A percentile compares a stretch with the other conserved stretches of the same genome.
phyloP scores from a whole-genome alignment of 1,140 invertebrate species.

The Pogonomyrmex californicus region DNA sequence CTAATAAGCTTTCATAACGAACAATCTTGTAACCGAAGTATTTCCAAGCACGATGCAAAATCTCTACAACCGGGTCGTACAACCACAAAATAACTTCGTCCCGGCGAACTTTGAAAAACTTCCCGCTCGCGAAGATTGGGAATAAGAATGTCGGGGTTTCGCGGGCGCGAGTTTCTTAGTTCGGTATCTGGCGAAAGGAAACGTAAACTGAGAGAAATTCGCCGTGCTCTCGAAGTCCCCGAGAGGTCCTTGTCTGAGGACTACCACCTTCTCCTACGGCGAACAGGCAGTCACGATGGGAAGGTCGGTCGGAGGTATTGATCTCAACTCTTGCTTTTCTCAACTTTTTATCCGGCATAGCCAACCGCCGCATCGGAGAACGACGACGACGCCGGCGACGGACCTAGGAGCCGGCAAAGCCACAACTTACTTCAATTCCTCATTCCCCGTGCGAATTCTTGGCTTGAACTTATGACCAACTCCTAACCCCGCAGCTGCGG shows the following conservation, averaged over 20 bases:
- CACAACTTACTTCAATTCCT: conserved; percentile 85
- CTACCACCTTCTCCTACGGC: conserved; percentile 73
- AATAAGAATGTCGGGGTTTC: conserved; percentile 56
- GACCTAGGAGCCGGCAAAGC: conserved; percentile 76
- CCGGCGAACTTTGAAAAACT: conserved; percentile 46
- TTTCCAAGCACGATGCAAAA: conserved; percentile 49
- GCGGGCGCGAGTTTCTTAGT: conserved; percentile 56
- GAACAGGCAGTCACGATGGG: conserved; percentile 73
- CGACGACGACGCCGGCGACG: conserved; percentile 67
- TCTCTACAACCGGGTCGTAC: conserved; percentile 50
- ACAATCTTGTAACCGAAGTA: conserved; percentile 63
- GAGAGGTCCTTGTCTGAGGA: conserved; percentile 74
- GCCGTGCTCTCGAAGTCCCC: conserved; percentile 53
- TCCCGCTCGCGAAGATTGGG: conserved; percentile 64
- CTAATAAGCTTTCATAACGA: conserved; percentile 64
- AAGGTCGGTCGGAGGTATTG: conserved; percentile 80
- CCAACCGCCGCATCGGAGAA: conserved; percentile 73
- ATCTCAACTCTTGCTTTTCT: conserved; percentile 84
- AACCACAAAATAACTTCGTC: conserved; percentile 60
- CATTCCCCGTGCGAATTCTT: conserved; percentile 85
- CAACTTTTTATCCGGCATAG: conserved; percentile 82
- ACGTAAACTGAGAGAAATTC: conserved; percentile 53
- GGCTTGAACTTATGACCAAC: conserved; percentile 84
- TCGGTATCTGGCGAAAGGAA: conserved; percentile 67
- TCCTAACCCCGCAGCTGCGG: conserved; percentile 57